Conservation (phyloP, 1,140 invertebrate species). For the Caligus rogercresseyi region DNA sequence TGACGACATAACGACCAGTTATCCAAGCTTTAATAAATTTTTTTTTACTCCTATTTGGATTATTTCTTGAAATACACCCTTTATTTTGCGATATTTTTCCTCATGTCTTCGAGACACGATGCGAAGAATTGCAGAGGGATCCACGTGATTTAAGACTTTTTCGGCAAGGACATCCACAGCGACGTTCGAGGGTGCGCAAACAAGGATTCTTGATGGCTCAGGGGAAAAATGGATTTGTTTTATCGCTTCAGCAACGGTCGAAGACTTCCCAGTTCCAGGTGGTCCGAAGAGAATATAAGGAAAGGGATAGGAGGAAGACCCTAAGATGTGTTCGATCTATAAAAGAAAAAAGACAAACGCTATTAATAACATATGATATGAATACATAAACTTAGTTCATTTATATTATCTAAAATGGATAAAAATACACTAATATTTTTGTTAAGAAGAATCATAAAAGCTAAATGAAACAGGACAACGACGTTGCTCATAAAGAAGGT, state of each 20-base stretch:
- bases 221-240: constrained; percentile 37
- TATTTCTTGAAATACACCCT: not conserved
- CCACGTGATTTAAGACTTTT: not conserved
- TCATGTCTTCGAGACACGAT: not conserved
- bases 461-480: not conserved
- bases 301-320: constrained; percentile 26
- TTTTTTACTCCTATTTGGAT: not conserved
- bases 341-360: not conserved
- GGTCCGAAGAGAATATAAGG: constrained; percentile 86
- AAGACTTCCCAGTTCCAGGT: constrained; percentile 82
- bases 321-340: not conserved
- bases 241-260: constrained; percentile 69
- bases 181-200: constrained; percentile 23
- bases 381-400: too few relatives aligned
- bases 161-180: constrained; percentile 23
- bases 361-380: not conserved
- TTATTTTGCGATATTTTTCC: not conserved
- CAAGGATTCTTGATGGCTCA: constrained; percentile 20
- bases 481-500: not conserved
- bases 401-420: not conserved
- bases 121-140: not conserved
- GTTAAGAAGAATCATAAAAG: too few relatives aligned
- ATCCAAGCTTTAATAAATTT: not conserved
- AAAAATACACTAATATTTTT: not conserved
- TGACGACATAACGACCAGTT: not conserved